A percentile compares a stretch with the other conserved stretches of the same genome.
Conservation (phyloP, 2,113 vertebrate species). For the Aramus guarauna region DNA sequence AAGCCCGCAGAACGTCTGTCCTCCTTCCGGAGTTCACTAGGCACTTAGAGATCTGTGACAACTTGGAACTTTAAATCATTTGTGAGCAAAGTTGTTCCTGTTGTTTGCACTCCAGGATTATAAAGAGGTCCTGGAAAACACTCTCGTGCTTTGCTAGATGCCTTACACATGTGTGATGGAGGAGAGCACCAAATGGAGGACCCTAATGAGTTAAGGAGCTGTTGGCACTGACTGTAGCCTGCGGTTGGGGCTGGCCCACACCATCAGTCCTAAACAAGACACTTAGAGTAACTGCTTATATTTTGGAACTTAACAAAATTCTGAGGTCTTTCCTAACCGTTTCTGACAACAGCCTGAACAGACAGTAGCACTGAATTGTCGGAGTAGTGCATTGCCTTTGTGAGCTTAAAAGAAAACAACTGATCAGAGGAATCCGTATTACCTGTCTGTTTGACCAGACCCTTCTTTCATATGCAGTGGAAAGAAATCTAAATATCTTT, state of each 20-base stretch:
- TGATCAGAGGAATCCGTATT: neutral
- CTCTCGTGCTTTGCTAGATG: neutral
- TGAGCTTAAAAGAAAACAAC: neutral
- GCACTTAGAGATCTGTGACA: neutral
- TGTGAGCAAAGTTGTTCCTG: neutral
- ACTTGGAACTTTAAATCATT: neutral
- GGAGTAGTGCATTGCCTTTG: neutral
- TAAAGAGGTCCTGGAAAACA: neutral
- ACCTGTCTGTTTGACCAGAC: neutral
- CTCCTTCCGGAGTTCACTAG: neutral
- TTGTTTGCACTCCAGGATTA: neutral
- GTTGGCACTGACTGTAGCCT: neutral
- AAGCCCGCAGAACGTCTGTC: neutral
- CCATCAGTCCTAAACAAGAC: neutral
- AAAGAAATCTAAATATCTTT: neutral
- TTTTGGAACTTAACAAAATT: neutral
- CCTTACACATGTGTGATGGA: fast-evolving
- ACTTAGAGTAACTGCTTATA: neutral
- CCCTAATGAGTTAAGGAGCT: neutral
- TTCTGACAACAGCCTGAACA: neutral
- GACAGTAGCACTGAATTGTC: neutral
- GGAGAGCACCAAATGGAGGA: neutral
- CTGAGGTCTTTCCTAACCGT: neutral
- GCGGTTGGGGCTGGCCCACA: neutral
- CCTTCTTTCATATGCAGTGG: neutral